phyloP scores from a whole-genome alignment of 2,797 vertebrate species.

The Pampus argenteus region DNA sequence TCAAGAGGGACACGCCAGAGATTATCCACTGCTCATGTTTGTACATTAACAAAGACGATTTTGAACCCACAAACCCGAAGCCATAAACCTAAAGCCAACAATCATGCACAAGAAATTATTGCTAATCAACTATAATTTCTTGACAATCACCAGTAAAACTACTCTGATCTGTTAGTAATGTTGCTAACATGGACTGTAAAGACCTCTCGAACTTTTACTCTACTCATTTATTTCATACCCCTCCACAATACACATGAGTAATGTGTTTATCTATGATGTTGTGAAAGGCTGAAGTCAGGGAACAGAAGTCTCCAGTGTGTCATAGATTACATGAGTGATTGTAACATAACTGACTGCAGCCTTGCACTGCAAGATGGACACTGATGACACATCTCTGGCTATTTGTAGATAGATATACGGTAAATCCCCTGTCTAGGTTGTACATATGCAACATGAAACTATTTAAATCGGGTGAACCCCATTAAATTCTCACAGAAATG shows the following conservation, averaged over 20 bases:
- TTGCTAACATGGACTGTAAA: background rate
- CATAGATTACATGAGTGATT: background rate
- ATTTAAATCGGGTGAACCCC: conserved; percentile 1
- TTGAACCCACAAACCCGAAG: background rate
- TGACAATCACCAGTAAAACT: background rate
- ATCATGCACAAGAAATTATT: background rate
- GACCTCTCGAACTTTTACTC: background rate
- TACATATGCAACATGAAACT: background rate
- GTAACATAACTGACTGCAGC: background rate
- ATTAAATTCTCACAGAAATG: conserved; percentile 8
- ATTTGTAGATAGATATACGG: background rate
- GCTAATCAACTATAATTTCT: background rate
- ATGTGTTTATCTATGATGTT: background rate
- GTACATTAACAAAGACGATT: background rate
- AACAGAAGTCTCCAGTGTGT: background rate
- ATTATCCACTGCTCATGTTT: background rate
- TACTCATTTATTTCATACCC: background rate
- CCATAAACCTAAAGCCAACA: background rate
- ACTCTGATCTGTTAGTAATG: background rate
- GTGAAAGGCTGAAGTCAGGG: background rate
- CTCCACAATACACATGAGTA: background rate
- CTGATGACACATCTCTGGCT: background rate
- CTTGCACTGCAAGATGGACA: background rate
- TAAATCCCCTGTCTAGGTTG: background rate
- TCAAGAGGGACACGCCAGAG: conserved; percentile 37